Base-by-base conservation (phyloP, 2,797 vertebrate genomes). In the Acipenser transmontanus region DNA sequence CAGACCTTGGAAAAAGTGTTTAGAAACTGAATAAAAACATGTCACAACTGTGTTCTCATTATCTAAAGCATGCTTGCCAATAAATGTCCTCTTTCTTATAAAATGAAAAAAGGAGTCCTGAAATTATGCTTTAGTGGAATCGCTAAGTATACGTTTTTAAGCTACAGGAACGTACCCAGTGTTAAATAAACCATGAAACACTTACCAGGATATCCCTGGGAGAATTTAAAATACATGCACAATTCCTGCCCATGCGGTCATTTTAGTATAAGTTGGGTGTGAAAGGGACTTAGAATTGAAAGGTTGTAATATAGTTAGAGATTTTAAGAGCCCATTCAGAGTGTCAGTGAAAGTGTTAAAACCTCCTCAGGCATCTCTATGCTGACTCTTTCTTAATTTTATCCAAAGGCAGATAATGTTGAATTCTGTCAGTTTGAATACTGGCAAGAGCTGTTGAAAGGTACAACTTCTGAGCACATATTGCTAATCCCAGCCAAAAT, bases 211-310 rank as follows among this genome's bases (percentile, higher is more conserved):
- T 82, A 84, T 79, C 76, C 71, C 78, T 86, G 76, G 71, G 75
- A 82, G 82, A 80, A 80, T 69, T 79, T 85, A 79, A 70, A 78
- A 85, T 78, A 81, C 80, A 70, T 79, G 73, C 73, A 74, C 81
- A 83, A 77, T 82, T 82, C 34, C 66, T 82, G 73, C 70, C 71
- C 75, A 52, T 20, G 66, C 71, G 72, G 69, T 78, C 84, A 82
- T 68, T 79, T 71, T 82, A 72, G 71, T 75, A 76, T 80, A 82
- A 74, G 71, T 66, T 66, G 67, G 66, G 66, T 59, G 54, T 72
- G 68, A 62, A 70, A 67, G 72, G 75, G 60, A 13, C n/a, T 64
- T 34, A 11, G 8, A 47, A 17, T 50, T 52, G 13, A 59, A 65
- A 63, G 49, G 63, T 62, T 63, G 63, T 69, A 48, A 64, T 64